Base-by-base conservation (phyloP, 64 coral and sea anemone species). In the Montipora capricornis region DNA sequence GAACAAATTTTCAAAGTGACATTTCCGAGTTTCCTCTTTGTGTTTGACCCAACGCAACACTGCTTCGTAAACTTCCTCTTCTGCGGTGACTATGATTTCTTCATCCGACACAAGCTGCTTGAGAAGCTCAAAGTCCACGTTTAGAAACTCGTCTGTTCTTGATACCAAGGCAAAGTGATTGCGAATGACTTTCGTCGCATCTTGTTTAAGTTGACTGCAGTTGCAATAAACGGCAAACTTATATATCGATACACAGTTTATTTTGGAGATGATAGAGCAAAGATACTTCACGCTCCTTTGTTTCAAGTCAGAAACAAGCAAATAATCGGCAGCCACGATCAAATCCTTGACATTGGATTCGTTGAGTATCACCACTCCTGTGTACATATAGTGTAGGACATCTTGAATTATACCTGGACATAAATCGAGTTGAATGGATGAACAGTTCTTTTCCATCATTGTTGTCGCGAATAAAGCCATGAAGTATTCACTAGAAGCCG, bases 401-500 rank as follows among this genome's bases (percentile, higher is more conserved):
- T 86, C 91, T 16, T 93, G 24, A 6, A 87, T 45, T 6, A 87
- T 50, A 2, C 49, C 74, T 49, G 73, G 71, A 8, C 55, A 79
- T n/a, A 87, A 46, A 12, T 87, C 52, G 6, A 93, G 51, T 6
- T 78, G 22, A 15, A 93, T 26, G 26, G 17, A 60, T 4, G 59
- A 49, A 59, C 83, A 70, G n/a, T 62, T 68, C 74, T 70, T 87
- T 57, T 93, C 91, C 46, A 29, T 80, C 91, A 93, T 93, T 17
- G 71, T 75, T 9, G 91, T 79, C 9, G 91, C 87, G 47, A 93
- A 93, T 47, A 93, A 75, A 68, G 71, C 83, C 48, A 78, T 45
- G 47, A 93, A 93, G 29, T 93, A 93, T 50, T 93, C 73, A 20
- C 82, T 87, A 7, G 70, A 78, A 20, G 91, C 91, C 44, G 91